Percentiles rank a stretch among this genome's conserved stretches.
Evolutionary conservation across 1,140 invertebrate species (phyloP).

Genomic region (Cydia fagiglandana): DNA sequence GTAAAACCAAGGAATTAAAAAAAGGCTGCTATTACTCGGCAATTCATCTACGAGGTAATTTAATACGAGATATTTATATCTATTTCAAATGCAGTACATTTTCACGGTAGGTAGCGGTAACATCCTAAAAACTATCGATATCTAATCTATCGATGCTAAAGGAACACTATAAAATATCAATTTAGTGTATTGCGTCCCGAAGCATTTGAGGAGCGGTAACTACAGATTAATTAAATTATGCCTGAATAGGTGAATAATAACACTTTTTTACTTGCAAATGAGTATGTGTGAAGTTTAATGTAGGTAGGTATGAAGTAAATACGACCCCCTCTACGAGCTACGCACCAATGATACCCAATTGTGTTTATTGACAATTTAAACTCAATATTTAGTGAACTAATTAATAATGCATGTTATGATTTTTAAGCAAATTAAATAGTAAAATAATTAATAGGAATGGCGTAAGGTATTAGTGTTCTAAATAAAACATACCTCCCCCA

Average conservation of each 20-base stretch:
- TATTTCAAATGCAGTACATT: not conserved
- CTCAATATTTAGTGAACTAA: not conserved
- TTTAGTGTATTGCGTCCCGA: constrained; percentile 21
- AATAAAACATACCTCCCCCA: too few relatives aligned
- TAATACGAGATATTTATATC: not conserved
- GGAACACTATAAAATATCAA: constrained; percentile 17
- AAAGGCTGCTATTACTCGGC: too few relatives aligned
- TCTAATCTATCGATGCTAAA: not conserved
- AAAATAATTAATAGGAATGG: too few relatives aligned
- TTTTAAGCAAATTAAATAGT: too few relatives aligned
- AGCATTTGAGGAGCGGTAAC: not conserved
- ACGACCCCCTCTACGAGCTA: not conserved
- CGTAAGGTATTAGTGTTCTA: too few relatives aligned
- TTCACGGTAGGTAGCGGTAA: not conserved
- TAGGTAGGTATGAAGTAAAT: constrained; percentile 17
- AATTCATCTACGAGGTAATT: too few relatives aligned
- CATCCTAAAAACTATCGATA: constrained; percentile 8
- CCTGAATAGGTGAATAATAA: constrained; percentile 4
- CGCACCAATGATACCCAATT: constrained; percentile 7
- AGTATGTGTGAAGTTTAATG: constrained; percentile 5
- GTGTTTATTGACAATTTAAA: constrained; percentile 16
- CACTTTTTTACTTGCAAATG: constrained; percentile 22
- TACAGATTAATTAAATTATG: constrained; percentile 9
- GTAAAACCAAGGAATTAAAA: too few relatives aligned
- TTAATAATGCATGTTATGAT: not conserved